These are phyloP conservation scores for Pteropus alecto DNA, from an alignment of 2,113 vertebrate genomes.

Conservation along the genomic window DNA sequence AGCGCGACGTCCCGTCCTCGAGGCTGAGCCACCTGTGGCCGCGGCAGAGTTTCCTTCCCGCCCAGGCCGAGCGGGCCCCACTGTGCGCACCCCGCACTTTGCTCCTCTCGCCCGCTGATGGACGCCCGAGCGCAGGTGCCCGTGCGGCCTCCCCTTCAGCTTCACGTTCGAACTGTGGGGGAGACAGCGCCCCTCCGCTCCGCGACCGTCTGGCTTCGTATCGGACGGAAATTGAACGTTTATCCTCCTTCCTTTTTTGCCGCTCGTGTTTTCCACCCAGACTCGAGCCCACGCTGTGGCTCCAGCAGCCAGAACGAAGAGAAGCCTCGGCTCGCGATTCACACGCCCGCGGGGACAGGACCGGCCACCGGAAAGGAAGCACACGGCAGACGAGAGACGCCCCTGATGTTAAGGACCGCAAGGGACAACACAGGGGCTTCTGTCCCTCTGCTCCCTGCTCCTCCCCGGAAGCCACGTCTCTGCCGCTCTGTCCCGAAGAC, in stretches of 20 bases:
- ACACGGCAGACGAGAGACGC: neutral
- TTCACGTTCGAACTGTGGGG: neutral
- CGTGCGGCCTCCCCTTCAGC: neutral
- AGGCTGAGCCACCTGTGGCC: no score
- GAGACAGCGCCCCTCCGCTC: neutral
- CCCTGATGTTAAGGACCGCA: no score
- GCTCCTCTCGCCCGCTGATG: neutral
- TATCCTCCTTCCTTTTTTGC: neutral
- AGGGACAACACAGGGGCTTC: neutral
- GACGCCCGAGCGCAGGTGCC: no score
- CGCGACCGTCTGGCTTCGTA: neutral
- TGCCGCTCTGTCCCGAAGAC: neutral
- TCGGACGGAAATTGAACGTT: neutral
- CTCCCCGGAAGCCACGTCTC: neutral
- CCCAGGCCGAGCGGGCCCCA: no score
- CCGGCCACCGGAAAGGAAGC: neutral
- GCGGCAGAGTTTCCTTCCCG: neutral
- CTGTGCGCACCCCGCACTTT: no score
- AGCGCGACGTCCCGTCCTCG: no score
- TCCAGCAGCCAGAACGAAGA: neutral
- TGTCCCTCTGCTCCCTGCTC: neutral
- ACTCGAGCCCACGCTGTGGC: no score
- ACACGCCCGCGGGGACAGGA: fast-evolving
- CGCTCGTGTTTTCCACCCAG: neutral
- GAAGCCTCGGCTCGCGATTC: neutral